Conservation (phyloP, 2,797 vertebrate genomes). For the Calcarius lapponicus region DNA sequence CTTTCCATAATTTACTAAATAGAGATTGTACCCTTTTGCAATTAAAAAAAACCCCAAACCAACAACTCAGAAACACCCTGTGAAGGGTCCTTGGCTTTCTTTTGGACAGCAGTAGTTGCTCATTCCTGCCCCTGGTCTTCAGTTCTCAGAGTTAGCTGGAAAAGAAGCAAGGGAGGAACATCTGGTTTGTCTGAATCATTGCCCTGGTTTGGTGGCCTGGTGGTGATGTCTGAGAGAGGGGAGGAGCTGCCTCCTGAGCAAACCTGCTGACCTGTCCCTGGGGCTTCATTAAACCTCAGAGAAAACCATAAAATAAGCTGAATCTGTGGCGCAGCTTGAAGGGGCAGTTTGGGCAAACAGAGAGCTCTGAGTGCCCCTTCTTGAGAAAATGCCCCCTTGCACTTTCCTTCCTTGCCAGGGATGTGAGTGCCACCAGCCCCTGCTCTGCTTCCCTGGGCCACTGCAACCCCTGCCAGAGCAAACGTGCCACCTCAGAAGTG, state of each 20-base stretch:
- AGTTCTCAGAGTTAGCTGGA: background rate
- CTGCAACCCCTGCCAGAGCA: background rate
- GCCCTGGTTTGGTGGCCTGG: background rate
- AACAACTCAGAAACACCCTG: background rate
- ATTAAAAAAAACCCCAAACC: background rate
- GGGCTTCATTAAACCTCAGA: no score
- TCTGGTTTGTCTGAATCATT: background rate
- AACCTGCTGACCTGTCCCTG: background rate
- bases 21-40: background rate
- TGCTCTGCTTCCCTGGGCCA: background rate
- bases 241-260: background rate
- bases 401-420: background rate
- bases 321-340: background rate
- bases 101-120: background rate
- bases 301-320: background rate
- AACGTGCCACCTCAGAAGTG: background rate
- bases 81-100: background rate
- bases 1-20: background rate
- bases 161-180: background rate
- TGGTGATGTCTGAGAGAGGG: background rate
- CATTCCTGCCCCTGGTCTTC: background rate
- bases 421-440: fast-evolving
- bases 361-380: background rate
- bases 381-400: background rate
- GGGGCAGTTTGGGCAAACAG: background rate